Base-by-base conservation (phyloP, 1,140 invertebrate genomes). In the Tribolium madens region DNA sequence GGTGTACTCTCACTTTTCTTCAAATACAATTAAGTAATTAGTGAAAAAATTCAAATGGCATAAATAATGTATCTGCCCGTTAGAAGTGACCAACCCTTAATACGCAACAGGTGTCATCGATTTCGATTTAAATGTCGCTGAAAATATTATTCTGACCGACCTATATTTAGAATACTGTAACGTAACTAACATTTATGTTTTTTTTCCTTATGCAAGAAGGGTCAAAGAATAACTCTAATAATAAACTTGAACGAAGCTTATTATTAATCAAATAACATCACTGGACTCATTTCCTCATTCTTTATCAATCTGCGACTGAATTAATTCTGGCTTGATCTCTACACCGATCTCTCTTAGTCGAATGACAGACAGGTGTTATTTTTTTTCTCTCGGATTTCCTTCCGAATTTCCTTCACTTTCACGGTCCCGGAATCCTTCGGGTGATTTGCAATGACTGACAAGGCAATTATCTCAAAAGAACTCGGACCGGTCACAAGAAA, bases 381-480 rank as follows among this genome's bases (percentile, higher is more conserved):
- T 64, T 64, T 60, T 26, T 47, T 21, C 53, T 17, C 9, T 21
- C 10, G 21, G 57, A 64, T 64, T 33, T 64, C 57, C 26, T 64
- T 64, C 26, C 26, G 26, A 64, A 31, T 64, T 64, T 64, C 57
- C 26, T 13, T 21, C 21, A 33, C 57, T 64, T 64, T 64, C 57
- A 64, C 57, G 46, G 31, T 21, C 50, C 14, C 17, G 47, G 69
- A 71, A 18, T 42, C 33, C 70, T 72, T n/a, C 70, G 47, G 70
- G 70, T 50, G 70, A 72, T 72, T 52, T 52, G 46, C 70, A 12
- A 52, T 72, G 70, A 72, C 46, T 72, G 70, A 72, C 70, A 72
- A 50, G 70, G 13, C 70, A 72, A 72, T 72, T 72, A 72, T 72
- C 70, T 72, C 21, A 26, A 33, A 52, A 52, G 46, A 33, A 72